Base-by-base conservation (phyloP, 2,113 vertebrate genomes). In the Cygnus atratus region DNA sequence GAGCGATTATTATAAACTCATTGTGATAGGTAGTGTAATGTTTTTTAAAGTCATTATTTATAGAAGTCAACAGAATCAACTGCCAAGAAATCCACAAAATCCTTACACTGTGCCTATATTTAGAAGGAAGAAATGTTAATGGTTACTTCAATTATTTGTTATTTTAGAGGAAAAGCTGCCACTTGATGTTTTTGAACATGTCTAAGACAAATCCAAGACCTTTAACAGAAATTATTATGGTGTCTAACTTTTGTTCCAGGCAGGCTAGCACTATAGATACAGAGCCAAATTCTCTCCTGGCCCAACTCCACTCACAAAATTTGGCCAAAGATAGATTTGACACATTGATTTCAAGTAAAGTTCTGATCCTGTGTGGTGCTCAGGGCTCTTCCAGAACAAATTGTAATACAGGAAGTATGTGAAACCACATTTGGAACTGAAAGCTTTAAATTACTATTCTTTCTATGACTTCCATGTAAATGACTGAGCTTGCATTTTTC, bases 81-180 rank as follows among this genome's bases (percentile, higher is more conserved):
- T 66, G 54, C 33, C 55, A 95, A 66, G 20, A 87, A 92, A 41
- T 43, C 2, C 4, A 89, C 29, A 35, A 85, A 89, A 73, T 70
- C 28, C 39, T 86, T 90, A 66, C 25, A 21, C 25, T 44, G 26
- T 66, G 19, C 7, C 67, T 83, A 31, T 76, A 76, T 79, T 82
- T 91, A 48, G 50, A 89, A 82, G 41, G 50, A 91, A 89, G 58
- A 87, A 87, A 87, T 83, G 12, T 31, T 65, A 59, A 46, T 44
- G 35, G 25, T 61, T 46, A 79, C 54, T 70, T 89, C 5, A 82
- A 39, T 72, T 84, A 72, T 67, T 92, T 75, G 31, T 78, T 94
- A 70, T 94, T 95, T 80, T 63, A 73, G 37, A 94, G 81, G 95
- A 95, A 70, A 57, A 85, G 41, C 62, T 89, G 54, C 46, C 50